Base-by-base conservation (phyloP, 2,888 invertebrate genomes). In the Altica lythri region DNA sequence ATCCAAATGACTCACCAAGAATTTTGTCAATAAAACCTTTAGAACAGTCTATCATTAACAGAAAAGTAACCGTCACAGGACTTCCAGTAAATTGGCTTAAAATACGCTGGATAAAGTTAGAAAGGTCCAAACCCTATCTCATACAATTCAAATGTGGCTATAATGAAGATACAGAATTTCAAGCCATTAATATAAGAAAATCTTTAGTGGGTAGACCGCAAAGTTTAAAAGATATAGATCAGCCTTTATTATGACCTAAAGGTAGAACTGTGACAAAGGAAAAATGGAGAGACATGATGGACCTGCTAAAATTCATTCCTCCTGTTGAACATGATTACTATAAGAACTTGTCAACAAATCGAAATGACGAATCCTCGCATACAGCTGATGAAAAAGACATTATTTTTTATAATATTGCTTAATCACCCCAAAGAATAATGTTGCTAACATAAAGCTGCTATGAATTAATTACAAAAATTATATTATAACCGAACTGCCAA, bases 221-320 rank as follows among this genome's bases (percentile, higher is more conserved):
- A n/a, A n/a, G n/a, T n/a, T n/a, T n/a, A n/a, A n/a, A n/a, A n/a
- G n/a, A 29, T 29, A 29, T 29, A 29, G 29, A 29, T 29, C 29
- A 29, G 29, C 29, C 29, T 29, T 29, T 29, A n/a, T 29, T 29
- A 29, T 29, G n/a, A n/a, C n/a, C 29, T 29, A 29, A 29, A 29
- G 29, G 29, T 29, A 29, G 29, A 29, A 29, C 29, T 29, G 29
- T 29, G 29, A 29, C 29, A 29, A 29, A 29, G 29, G 29, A 29
- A 29, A 29, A 29, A 29, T 29, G 29, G 29, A 29, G 29, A 29
- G 29, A 29, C 29, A 29, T 29, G 29, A 29, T 29, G 29, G 29
- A 29, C 29, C n/a, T 29, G 29, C 29, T 29, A 29, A 29, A 29
- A 29, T 29, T 29, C 29, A 29, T 29, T 29, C 29, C n/a, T 29